Evolutionary conservation across 2,113 vertebrate genomes (phyloP).

Genomic region (Strix uralensis): DNA sequence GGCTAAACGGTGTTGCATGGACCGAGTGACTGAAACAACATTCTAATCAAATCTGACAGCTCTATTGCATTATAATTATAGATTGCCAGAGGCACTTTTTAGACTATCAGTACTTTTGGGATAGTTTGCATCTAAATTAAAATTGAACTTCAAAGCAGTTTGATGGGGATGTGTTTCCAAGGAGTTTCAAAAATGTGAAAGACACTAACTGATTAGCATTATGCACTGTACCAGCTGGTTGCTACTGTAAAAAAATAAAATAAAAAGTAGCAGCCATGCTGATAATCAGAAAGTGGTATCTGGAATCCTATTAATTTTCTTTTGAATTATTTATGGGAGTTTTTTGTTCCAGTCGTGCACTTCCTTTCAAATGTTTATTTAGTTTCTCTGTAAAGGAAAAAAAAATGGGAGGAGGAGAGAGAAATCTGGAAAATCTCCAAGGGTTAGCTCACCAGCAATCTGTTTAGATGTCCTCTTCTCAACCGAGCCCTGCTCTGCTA

Average conservation of each 20-base stretch:
- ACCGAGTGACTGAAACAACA: neutral
- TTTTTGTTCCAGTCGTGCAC: neutral
- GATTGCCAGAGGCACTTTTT: constrained; percentile 41
- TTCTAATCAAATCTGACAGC: constrained; percentile 50
- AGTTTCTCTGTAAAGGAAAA: constrained; percentile 5
- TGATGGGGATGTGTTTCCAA: constrained; percentile 57
- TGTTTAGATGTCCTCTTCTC: neutral
- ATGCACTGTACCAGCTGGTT: constrained; percentile 28
- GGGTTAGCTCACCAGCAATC: constrained; percentile 13
- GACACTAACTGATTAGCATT: constrained; percentile 51
- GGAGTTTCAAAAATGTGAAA: constrained; percentile 34
- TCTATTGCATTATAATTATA: constrained; percentile 47
- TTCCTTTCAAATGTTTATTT: constrained; percentile 60
- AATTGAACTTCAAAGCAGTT: constrained; percentile 70
- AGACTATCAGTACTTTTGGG: constrained; percentile 41
- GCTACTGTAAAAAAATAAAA: constrained; percentile 14
- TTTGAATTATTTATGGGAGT: constrained; percentile 62
- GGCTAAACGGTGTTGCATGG: neutral
- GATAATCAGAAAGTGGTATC: constrained; percentile 37
- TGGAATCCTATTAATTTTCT: constrained; percentile 29
- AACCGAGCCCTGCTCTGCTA: neutral
- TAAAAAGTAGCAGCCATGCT: neutral
- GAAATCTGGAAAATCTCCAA: constrained; percentile 24
- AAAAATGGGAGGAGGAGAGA: neutral
- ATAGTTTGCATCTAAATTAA: constrained; percentile 73